Base-by-base conservation (phyloP, 2,888 invertebrate species). In the Epicampocera succincta region DNA sequence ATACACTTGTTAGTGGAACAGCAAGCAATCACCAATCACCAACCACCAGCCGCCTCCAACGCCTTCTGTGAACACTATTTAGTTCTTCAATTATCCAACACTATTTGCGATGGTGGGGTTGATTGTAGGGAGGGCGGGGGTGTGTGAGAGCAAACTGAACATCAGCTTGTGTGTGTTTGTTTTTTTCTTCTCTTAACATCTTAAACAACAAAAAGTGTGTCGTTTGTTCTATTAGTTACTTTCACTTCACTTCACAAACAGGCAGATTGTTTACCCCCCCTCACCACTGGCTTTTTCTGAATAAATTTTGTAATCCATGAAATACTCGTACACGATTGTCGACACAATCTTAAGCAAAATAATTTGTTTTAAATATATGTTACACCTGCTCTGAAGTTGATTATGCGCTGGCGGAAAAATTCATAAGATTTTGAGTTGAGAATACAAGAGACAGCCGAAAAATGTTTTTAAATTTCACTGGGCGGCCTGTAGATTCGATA, bases 1-100 rank as follows among this genome's bases (percentile, higher is more conserved):
- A 77, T 68, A 63, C 72, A 81, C 77, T 77, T 73, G 68, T 79
- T 78, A 61, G 71, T 52, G 25, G 12, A 40, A 29, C 61, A 66
- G 46, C 65, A 69, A 63, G 69, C 60, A 46, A 48, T n/a, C 42
- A 44, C 66, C 40, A 54, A 54, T n/a, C n/a, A n/a, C n/a, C 19
- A 44, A 13, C 2, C 13, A 6, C 13, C n/a, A n/a, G 1, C 52
- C 6, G n/a, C n/a, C 50, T 5, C 0, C 21, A 6, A 1, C 21
- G 2, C 12, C 68, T n/a, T 5, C 42, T 25, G 25, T 15, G 17
- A 44, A 12, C 56, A 58, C 46, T 11, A 6, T 33, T 33, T 9
- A 44, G 11, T 19, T 1, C 6, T 17, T 4, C 21, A 11, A n/a
- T 38, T 52, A 21, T 12, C 6, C 21, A 42, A 33, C 38, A 52